Evolutionary conservation across 2,888 invertebrate genomes (phyloP).

Genomic region (Pilophorus perplexus): DNA sequence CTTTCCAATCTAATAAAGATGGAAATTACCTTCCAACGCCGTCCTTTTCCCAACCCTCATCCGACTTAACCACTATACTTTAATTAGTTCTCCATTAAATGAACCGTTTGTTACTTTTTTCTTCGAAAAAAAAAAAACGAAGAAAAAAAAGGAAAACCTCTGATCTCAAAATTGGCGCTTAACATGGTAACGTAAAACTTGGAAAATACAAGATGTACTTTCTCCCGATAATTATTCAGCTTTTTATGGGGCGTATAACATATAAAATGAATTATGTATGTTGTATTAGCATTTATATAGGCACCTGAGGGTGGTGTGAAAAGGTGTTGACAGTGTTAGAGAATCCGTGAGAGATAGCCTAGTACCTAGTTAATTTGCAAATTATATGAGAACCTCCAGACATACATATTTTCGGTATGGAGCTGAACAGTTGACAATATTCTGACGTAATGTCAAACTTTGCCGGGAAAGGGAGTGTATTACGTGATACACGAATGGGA

Average conservation of each 20-base stretch:
- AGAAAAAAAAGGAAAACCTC: neutral
- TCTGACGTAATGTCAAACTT: too few species aligned
- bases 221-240: neutral
- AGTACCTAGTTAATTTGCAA: too few species aligned
- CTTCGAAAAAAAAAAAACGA: neutral
- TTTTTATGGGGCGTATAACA: neutral
- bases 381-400: too few species aligned
- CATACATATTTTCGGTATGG: too few species aligned
- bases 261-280: constrained; percentile 5
- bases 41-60: neutral
- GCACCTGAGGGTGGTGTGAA: too few species aligned
- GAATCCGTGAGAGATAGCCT: too few species aligned
- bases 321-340: too few species aligned
- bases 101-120: neutral
- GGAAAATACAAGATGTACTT: neutral
- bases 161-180: neutral
- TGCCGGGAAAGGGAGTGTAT: too few species aligned
- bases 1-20: constrained; percentile 22
- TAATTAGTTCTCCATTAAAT: constrained; percentile 17
- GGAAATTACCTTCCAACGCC: constrained; percentile 17
- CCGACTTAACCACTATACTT: constrained; percentile 12
- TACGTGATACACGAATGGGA: too few species aligned
- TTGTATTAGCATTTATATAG: constrained; percentile 14
- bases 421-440: too few species aligned
- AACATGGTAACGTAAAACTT: constrained; percentile 11